Evolutionary conservation across 2,888 invertebrate genomes (phyloP), one percentile per base, ranked within the genome.

Genomic region (Parascotia fuliginaria): DNA sequence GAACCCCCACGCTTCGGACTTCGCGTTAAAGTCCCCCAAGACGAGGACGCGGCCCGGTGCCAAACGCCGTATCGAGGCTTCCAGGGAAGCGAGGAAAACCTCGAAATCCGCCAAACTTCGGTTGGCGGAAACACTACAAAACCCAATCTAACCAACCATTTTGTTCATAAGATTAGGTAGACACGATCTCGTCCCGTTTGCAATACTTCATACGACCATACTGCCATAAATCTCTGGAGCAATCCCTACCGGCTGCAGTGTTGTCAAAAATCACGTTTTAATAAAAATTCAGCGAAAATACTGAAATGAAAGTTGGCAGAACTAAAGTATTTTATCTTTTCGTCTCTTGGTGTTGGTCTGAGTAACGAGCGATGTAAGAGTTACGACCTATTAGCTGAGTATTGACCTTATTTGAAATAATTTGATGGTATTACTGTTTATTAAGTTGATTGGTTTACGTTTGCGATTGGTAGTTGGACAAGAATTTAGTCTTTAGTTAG

Each of bases 311-410:
- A 79, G 70, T 83, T 77, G 71, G 79, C 75, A 74, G 71, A 78
- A 77, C 69, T 75, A 75, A 76, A 79, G 76, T 77, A 75, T 79
- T 82, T 78, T 75, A 75, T 75, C 70, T 75, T 79, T 81, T 77
- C 75, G 75, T 73, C 68, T 78, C 57, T 69, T 45, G 43, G 41
- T 33, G 19, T 29, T 67, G 75, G 76, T 52, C 36, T 58, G 67
- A 75, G 53, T 55, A 51, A 55, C 16, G 34, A 51, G 51, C 22
- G 52, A 41, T n/a, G n/a, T n/a, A n/a, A 13, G 24, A 14, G n/a
- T 27, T 14, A 15, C 38, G 15, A 38, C n/a, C n/a, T n/a, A n/a
- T n/a, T n/a, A n/a, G n/a, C n/a, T n/a, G n/a, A n/a, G n/a, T n/a
- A n/a, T 19, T 19, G 19, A 19, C 19, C 19, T 19, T 2, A 19